These are phyloP conservation scores for Drosophila anomalata DNA, from an alignment of 2,888 invertebrate genomes.

Conservation along the genomic window DNA sequence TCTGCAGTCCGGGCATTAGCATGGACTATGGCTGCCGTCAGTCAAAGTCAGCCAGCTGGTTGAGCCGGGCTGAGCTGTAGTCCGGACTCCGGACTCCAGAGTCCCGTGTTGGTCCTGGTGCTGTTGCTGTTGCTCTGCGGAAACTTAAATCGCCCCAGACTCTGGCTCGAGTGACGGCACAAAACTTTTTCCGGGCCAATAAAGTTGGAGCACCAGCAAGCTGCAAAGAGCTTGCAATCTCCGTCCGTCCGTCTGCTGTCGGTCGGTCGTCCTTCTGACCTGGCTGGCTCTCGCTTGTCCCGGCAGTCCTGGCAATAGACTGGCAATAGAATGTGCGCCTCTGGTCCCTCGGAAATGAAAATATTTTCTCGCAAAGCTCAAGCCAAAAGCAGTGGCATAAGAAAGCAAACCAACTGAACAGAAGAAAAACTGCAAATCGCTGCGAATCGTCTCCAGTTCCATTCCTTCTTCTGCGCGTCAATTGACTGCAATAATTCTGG, in stretches of 20 bases:
- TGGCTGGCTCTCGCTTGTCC: constrained; percentile 16
- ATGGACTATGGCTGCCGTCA: constrained; percentile 51
- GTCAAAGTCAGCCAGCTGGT: constrained; percentile 59
- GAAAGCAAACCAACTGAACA: constrained; percentile 36
- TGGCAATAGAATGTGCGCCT: constrained; percentile 40
- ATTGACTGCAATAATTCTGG: constrained; percentile 79
- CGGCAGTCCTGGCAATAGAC: background rate
- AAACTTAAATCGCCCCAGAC: constrained; percentile 52
- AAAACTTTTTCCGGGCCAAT: constrained; percentile 57
- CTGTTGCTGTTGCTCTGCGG: constrained; percentile 18
- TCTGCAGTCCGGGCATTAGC: constrained; percentile 28
- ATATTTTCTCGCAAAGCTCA: constrained; percentile 56
- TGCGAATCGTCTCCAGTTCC: constrained; percentile 33
- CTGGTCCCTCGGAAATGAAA: constrained; percentile 56
- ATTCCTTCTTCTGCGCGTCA: constrained; percentile 54
- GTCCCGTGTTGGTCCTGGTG: background rate
- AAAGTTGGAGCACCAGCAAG: constrained; percentile 25
- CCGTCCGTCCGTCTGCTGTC: constrained; percentile 1
- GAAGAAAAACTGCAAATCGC: constrained; percentile 53
- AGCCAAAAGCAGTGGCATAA: constrained; percentile 17
- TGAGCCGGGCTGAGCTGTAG: constrained; percentile 22
- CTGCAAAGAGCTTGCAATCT: constrained; percentile 4
- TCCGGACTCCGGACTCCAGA: background rate
- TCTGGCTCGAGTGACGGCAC: constrained; percentile 51
- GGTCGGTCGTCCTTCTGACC: constrained; percentile 6